Conservation (phyloP, 1,140 invertebrate genomes). For the Chelonus insularis region DNA sequence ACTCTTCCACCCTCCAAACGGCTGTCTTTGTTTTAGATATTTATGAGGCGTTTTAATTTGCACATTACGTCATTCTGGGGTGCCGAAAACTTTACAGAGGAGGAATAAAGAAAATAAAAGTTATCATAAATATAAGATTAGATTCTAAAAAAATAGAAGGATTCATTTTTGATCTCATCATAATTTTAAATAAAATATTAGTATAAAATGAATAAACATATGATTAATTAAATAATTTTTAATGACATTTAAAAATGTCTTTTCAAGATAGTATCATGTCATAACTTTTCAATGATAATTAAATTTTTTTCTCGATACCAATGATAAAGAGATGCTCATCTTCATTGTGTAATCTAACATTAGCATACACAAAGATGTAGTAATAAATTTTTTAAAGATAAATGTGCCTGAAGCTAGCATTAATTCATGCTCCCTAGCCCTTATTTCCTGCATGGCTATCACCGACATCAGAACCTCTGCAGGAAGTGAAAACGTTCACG, state of each 20-base stretch:
- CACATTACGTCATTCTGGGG: conserved; percentile 49
- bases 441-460: conserved; percentile 14
- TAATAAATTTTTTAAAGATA: neutral
- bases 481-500: conserved; percentile 5
- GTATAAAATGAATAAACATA: too few species aligned
- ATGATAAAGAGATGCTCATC: too few species aligned
- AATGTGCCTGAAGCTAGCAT: neutral
- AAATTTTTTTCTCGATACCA: neutral
- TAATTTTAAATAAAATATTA: too few species aligned
- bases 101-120: conserved; percentile 21
- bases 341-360: too few species aligned
- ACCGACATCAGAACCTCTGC: conserved; percentile 12
- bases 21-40: conserved; percentile 62
- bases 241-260: too few species aligned
- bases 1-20: conserved; percentile 56
- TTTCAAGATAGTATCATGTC: too few species aligned
- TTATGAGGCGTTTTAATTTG: conserved; percentile 62
- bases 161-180: conserved; percentile 14
- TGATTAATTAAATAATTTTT: too few species aligned
- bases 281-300: neutral
- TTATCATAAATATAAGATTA: conserved; percentile 55
- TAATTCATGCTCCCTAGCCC: conserved; percentile 6
- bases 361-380: too few species aligned
- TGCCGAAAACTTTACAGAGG: conserved; percentile 30
- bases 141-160: conserved; percentile 49